These are phyloP conservation scores for Helicoverpa zea DNA, from an alignment of 1,140 invertebrate species.

Conservation along the genomic window DNA sequence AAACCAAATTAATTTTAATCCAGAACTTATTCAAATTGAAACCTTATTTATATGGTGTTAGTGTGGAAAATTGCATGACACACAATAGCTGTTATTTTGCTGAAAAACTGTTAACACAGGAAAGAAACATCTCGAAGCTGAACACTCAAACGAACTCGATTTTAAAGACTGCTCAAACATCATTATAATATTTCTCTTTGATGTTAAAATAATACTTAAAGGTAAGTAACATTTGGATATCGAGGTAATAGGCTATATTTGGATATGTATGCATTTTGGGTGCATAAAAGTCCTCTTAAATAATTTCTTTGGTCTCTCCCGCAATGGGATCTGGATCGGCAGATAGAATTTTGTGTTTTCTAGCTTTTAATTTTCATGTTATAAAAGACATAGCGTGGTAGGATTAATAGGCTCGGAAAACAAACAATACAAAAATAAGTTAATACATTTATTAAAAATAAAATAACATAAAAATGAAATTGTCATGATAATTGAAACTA, in stretches of 20 bases:
- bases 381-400: neutral
- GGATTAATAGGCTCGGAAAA: neutral
- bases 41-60: neutral
- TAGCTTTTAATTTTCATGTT: neutral
- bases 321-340: too few relatives aligned
- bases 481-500: constrained; percentile 50
- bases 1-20: constrained; percentile 43
- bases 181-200: too few relatives aligned
- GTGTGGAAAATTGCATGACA: constrained; percentile 23
- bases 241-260: too few relatives aligned
- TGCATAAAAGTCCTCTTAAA: too few relatives aligned
- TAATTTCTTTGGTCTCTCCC: too few relatives aligned
- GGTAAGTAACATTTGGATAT: too few relatives aligned
- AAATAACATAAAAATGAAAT: constrained; percentile 47
- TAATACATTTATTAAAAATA: constrained; percentile 44
- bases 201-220: too few relatives aligned
- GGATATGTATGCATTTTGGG: too few relatives aligned
- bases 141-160: neutral
- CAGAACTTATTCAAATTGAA: neutral
- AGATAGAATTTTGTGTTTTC: neutral
- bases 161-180: too few relatives aligned
- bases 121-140: neutral
- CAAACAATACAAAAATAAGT: constrained; percentile 25
- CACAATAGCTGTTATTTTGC: constrained; percentile 25
- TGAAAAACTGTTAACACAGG: constrained; percentile 20